phyloP scores from a whole-genome alignment of 2,888 invertebrate genomes.

The Portevinia maculata region DNA sequence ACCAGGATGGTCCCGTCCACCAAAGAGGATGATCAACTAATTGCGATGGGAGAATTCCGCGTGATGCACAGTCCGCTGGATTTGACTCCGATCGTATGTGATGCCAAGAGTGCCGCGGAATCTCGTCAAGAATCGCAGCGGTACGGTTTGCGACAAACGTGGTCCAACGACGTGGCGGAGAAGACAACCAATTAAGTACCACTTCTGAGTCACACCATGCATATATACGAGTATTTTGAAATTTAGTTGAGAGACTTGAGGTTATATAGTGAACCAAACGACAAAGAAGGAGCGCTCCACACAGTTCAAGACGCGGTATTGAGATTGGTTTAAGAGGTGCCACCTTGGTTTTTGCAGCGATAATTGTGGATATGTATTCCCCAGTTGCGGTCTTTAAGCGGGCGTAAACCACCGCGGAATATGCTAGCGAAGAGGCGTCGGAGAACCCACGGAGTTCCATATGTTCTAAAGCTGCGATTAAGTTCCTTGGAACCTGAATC shows the following conservation, averaged over 20 bases:
- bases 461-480: background rate
- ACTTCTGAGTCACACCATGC: slow-evolving; percentile 77
- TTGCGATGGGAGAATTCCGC: slow-evolving; percentile 39
- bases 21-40: no score
- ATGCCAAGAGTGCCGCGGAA: slow-evolving; percentile 58
- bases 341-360: slow-evolving; percentile 30
- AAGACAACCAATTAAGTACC: slow-evolving; percentile 76
- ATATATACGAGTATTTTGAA: background rate
- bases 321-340: slow-evolving; percentile 29
- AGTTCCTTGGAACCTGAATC: slow-evolving; percentile 7
- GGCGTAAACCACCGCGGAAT: no score
- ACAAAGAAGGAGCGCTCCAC: slow-evolving; percentile 20
- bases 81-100: slow-evolving; percentile 64
- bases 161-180: slow-evolving; percentile 55
- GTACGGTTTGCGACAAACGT: slow-evolving; percentile 55
- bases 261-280: background rate
- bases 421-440: slow-evolving; percentile 36
- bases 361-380: background rate
- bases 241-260: no score
- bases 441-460: slow-evolving; percentile 31
- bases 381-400: background rate
- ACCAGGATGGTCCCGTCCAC: background rate
- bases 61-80: slow-evolving; percentile 72
- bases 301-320: slow-evolving; percentile 55
- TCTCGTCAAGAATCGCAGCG: slow-evolving; percentile 18